Conservation (phyloP, 2,888 invertebrate genomes). For the Cosmia trapezina region DNA sequence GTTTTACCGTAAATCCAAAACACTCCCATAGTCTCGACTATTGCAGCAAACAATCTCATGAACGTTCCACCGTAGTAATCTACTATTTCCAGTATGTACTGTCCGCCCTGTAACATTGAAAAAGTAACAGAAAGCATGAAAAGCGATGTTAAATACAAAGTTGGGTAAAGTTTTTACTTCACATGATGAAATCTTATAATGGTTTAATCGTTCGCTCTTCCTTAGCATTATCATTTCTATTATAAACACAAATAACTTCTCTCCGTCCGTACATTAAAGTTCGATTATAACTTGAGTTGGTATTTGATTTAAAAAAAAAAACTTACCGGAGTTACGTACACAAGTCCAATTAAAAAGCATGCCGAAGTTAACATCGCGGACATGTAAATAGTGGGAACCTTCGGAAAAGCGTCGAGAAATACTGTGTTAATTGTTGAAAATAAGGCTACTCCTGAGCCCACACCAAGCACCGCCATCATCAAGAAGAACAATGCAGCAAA, state of each 20-base stretch:
- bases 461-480: constrained; percentile 95
- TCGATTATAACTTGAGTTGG: not conserved
- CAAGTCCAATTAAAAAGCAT: constrained; percentile 92
- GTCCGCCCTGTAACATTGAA: constrained; percentile 92
- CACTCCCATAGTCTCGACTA: constrained; percentile 92
- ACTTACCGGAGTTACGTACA: constrained; percentile 94
- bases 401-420: constrained; percentile 92
- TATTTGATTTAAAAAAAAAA: too few relatives aligned
- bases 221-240: not conserved
- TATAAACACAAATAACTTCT: not conserved
- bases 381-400: constrained; percentile 90
- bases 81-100: constrained; percentile 93
- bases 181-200: not conserved
- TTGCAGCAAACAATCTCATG: constrained; percentile 93
- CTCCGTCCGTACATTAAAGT: not conserved
- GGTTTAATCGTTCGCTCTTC: not conserved
- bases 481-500: constrained; percentile 95
- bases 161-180: not conserved
- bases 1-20: constrained; percentile 94
- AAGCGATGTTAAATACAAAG: not conserved
- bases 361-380: constrained; percentile 86
- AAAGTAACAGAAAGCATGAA: not conserved
- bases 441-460: constrained; percentile 94
- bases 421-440: constrained; percentile 92
- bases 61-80: constrained; percentile 95